Evolutionary conservation across 2,797 vertebrate genomes (phyloP).

Genomic region (Mormyrops boulengeri): DNA sequence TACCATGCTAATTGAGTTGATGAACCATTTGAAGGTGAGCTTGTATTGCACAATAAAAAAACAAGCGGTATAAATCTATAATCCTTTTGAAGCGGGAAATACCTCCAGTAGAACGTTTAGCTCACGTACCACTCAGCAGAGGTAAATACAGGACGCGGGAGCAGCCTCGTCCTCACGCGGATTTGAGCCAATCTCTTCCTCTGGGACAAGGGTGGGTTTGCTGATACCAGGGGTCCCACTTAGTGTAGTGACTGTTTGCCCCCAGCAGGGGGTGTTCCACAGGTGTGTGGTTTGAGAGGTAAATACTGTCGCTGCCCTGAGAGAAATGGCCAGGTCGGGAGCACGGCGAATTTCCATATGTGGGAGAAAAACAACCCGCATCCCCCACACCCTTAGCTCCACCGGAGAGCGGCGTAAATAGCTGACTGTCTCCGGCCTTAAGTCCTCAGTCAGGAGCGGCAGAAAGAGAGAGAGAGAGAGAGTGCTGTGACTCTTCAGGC

Average conservation of each 20-base stretch:
- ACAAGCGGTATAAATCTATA: not conserved
- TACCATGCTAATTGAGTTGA: not conserved
- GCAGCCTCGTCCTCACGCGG: not conserved
- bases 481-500: not conserved
- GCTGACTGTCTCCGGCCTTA: not conserved
- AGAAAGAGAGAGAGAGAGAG: not conserved
- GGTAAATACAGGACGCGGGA: not conserved
- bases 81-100: not conserved
- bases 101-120: not conserved
- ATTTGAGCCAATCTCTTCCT: not conserved
- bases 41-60: not conserved
- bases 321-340: not conserved
- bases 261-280: not conserved
- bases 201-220: not conserved
- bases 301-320: not conserved
- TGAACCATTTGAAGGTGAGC: conserved; percentile 5
- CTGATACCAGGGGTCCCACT: not conserved
- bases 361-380: not conserved
- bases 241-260: not conserved
- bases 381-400: not conserved
- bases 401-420: not conserved
- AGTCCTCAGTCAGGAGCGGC: not conserved
- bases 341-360: not conserved
- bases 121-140: not conserved
- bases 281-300: not conserved